phyloP scores from a whole-genome alignment of 92 coral and sea anemone species.

The Nematostella vectensis region DNA sequence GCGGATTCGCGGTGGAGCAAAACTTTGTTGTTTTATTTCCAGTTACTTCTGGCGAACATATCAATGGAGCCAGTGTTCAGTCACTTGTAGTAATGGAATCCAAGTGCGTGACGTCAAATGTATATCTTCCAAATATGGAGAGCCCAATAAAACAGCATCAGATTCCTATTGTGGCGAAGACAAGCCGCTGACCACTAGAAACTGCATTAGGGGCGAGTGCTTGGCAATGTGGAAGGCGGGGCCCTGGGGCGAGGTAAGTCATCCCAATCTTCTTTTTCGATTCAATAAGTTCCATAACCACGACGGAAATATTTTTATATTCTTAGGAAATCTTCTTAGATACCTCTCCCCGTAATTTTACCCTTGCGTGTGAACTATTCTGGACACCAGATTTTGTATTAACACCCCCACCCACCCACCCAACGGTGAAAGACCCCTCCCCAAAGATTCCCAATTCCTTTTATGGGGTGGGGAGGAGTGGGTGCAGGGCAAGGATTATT shows the following conservation, averaged over 20 bases:
- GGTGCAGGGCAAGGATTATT: too few species aligned
- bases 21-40: neutral
- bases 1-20: too few species aligned
- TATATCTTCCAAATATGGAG: constrained; percentile 15
- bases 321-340: neutral
- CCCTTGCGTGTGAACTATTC: neutral
- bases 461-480: too few species aligned
- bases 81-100: constrained; percentile 49
- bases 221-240: constrained; percentile 39
- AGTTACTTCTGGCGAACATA: constrained; percentile 21
- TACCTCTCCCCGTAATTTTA: too few species aligned
- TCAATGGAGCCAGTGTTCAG: constrained; percentile 62
- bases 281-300: too few species aligned
- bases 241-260: constrained; percentile 36
- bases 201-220: constrained; percentile 24
- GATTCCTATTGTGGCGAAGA: constrained; percentile 7
- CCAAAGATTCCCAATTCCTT: too few species aligned
- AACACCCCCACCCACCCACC: too few species aligned
- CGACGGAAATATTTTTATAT: too few species aligned
- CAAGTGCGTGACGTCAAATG: constrained; percentile 10
- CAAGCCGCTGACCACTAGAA: constrained; percentile 19
- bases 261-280: too few species aligned
- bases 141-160: constrained; percentile 3
- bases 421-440: too few species aligned
- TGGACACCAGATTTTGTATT: too few species aligned